Evolutionary conservation across 2,113 vertebrate species (phyloP).

Genomic region (Rhynchomys soricoides): DNA sequence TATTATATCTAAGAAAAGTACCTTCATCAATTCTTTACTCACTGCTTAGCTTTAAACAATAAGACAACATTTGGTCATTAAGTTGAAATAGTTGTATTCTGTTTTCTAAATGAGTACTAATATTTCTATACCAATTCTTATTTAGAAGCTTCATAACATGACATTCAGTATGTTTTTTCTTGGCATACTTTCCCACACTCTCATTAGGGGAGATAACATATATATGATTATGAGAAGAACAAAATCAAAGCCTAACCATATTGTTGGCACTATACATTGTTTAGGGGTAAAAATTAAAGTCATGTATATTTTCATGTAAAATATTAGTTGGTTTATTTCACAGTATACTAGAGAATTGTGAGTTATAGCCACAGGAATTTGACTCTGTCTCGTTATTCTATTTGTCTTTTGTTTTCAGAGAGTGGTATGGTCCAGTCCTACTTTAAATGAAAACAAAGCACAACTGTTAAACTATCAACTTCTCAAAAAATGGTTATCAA

Average conservation of each 20-base stretch:
- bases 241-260: neutral
- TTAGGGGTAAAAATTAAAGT: neutral
- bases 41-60: neutral
- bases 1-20: neutral
- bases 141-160: neutral
- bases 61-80: neutral
- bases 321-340: neutral
- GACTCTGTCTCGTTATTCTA: neutral
- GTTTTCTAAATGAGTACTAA: neutral
- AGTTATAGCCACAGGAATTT: neutral
- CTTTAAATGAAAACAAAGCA: neutral
- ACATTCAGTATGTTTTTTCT: neutral
- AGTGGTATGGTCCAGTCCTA: neutral
- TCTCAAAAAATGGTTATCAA: neutral
- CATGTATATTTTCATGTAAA: neutral
- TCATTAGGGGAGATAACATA: neutral
- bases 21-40: neutral
- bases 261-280: neutral
- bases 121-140: neutral
- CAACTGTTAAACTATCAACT: neutral
- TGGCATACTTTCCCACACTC: neutral
- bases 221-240: neutral
- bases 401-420: neutral
- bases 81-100: neutral
- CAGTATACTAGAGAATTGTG: neutral